Evolutionary conservation across 2,797 vertebrate species (phyloP), one percentile per base, ranked within the genome.

Genomic region (Acridotheres tristis): DNA sequence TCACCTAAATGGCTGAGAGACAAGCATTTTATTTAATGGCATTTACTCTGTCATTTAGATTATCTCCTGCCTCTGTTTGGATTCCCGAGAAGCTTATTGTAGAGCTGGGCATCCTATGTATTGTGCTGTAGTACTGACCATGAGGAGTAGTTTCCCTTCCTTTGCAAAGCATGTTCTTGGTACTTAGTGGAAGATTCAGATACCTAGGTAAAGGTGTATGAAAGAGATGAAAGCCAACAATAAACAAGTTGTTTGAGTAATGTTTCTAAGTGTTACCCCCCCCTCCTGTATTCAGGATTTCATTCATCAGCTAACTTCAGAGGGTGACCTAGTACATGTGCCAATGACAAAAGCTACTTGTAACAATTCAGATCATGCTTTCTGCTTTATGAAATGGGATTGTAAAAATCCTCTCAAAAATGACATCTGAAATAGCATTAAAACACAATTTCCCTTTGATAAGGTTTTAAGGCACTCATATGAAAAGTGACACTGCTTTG

Each of bases 391-490:
- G 95, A 98, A 97, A 96, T 94, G 67, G 91, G 97, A 97, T 97
- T 97, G 97, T 96, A 96, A 97, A 97, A 98, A 97, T 97, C 97
- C 97, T 97, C 97, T 97, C 93, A 96, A 97, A 98, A 98, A 97
- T 95, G 96, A 97, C 97, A 97, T 96, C 97, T 71, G 88, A 98
- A 98, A 97, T 97, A 97, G 95, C 97, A 97, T 98, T 98, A 97
- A 97, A 97, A 97, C 88, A 91, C 96, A 96, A 75, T 98, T 98
- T 98, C 94, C 78, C 94, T 97, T 92, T 94, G 92, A 96, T 97
- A 97, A 97, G 94, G 93, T 97, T 98, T 97, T 97, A 97, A 97
- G 97, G 90, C 97, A 96, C 96, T 98, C 97, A 51, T 96, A 96
- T 95, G 96, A 97, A 97, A 96, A 97, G 97, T 96, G 97, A 97